Evolutionary conservation across 2,888 invertebrate genomes (phyloP), one percentile per base, ranked within the genome.

Genomic region (Dermolepida albohirtum): DNA sequence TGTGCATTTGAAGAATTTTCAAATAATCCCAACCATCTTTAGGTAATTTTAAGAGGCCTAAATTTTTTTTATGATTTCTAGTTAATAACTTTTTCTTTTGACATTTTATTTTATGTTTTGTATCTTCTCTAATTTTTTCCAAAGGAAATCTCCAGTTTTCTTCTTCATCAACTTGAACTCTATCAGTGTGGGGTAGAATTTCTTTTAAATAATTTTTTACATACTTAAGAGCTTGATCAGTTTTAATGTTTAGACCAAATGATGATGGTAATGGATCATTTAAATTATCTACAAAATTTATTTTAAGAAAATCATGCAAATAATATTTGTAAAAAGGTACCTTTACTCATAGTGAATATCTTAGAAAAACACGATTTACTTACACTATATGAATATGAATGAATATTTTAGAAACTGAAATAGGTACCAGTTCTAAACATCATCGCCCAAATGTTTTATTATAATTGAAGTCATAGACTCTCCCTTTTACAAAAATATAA

Each of bases 31-130:
- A 83, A 68, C 87, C 86, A 1, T 85, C 84, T 68, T 87, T 87
- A 1, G 89, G 87, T 65, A 92, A 81, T 62, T 86, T 86, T 75
- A 90, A 87, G 17, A 93, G 84, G 16, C 90, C 89, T 2, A 92
- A 78, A 1, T 83, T 74, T 66, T 86, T 86, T 70, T 89, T 87
- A 76, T 91, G 88, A 70, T 86, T 86, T 27, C 89, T 84, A 0
- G 87, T 88, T 16, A 91, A 79, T 39, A 85, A 85, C 22, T 82
- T 83, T 0, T 83, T 83, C 54, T 73, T 75, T 16, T 43, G 62
- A 7, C 41, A 86, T 57, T 82, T 85, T 78, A 84, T 82, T 73
- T 82, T 74, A 47, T 78, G 78, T 81, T 86, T 81, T 68, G 82
- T 80, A 77, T 83, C 68, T 12, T 75, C 67, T 52, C 76, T 80